Conservation (phyloP, 2,888 invertebrate genomes). For the Lingula anatina region DNA sequence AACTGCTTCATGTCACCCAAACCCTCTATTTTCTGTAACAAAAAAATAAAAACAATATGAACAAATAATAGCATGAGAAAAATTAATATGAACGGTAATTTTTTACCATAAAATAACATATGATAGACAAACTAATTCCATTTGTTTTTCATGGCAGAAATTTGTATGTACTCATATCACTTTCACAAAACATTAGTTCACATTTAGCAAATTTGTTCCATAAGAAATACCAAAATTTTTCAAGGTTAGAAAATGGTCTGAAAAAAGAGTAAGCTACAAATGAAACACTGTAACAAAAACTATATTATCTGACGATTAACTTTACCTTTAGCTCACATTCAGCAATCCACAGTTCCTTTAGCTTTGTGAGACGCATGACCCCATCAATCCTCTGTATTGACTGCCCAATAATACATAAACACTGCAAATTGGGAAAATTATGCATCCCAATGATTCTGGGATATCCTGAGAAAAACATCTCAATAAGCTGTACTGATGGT, state of each 20-base stretch:
- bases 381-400: conserved; percentile 27
- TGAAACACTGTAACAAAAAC: not conserved
- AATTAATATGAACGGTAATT: not conserved
- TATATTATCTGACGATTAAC: too few relatives aligned
- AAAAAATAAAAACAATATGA: conserved; percentile 3
- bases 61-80: not conserved
- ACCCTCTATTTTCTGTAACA: conserved; percentile 42
- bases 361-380: conserved; percentile 17
- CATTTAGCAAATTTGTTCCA: too few relatives aligned
- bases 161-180: too few relatives aligned
- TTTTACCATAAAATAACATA: not conserved
- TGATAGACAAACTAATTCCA: not conserved
- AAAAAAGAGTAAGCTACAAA: not conserved
- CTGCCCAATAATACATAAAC: conserved; percentile 36
- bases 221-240: too few relatives aligned
- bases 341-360: conserved; percentile 36
- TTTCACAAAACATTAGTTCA: too few relatives aligned
- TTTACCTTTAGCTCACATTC: conserved; percentile 35
- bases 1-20: conserved; percentile 29
- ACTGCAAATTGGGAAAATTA: conserved; percentile 43
- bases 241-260: too few relatives aligned
- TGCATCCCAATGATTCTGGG: conserved; percentile 40
- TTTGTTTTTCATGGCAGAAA: not conserved
- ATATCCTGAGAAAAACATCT: conserved; percentile 51
- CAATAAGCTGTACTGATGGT: conserved; percentile 27